Evolutionary conservation across 2,888 invertebrate genomes (phyloP), one percentile per base, ranked within the genome.

Genomic region (Scaptomyza caliginosa): DNA sequence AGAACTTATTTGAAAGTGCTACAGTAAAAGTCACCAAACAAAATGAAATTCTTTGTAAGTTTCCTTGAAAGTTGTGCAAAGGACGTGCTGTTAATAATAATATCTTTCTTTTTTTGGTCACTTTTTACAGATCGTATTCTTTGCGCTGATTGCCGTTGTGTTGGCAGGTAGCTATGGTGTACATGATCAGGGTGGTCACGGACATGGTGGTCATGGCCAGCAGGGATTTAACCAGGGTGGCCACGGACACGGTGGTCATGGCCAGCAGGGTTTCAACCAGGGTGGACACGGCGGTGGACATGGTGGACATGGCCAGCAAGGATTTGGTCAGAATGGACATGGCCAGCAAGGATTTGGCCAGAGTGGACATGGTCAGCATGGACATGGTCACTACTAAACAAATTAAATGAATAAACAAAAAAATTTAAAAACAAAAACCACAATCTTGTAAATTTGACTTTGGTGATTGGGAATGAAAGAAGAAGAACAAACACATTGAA

Each of bases 41-140:
- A 74, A 43, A 81, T 81, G 81, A 85, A 85, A 74, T 68, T 85
- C 49, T 56, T 85, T 32, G 85, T 85, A 66, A 85, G 85, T 74
- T 0, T 7, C 4, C 6, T 3, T 0, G 2, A 17, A 6, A 11
- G 4, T 38, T 2, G 4, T 17, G 16, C 1, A 13, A 13, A 17
- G 8, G 7, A 39, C 11, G 19, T 3, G 26, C 8, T 5, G 2
- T 0, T 23, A 7, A 8, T 7, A 21, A 8, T 8, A 36, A 39
- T 32, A 2, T 10, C 6, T 4, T 34, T n/a, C 13, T 13, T 30
- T 39, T 2, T 4, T 5, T 6, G n/a, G n/a, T n/a, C n/a, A n/a
- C n/a, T n/a, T n/a, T n/a, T n/a, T n/a, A n/a, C n/a, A 88, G 79
- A 74, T 85, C 48, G 57, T 81, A 1, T 71, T 88, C 51, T 67